Percentiles rank a stretch among this genome's conserved stretches.
These are phyloP conservation scores for Philypnodon macrostomus DNA, from an alignment of 2,797 vertebrate species.

Conservation along the genomic window DNA sequence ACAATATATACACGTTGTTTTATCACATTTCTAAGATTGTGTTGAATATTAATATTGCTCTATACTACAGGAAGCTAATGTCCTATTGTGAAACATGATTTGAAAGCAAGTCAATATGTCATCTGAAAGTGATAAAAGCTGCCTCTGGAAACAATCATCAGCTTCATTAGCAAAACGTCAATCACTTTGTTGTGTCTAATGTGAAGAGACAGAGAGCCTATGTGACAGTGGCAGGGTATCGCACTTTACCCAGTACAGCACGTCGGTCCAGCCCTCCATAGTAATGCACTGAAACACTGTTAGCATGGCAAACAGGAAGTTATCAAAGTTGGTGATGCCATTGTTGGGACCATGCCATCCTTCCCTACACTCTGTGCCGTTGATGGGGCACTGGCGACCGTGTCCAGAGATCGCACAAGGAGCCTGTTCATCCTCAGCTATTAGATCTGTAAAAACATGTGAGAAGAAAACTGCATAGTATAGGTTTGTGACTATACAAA, in stretches of 20 bases:
- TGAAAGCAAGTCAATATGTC: constrained; percentile 48
- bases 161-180: constrained; percentile 51
- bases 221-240: constrained; percentile 30
- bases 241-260: constrained; percentile 96
- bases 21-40: no score
- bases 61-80: constrained; percentile 17
- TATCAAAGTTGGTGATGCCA: constrained; percentile 98
- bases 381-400: constrained; percentile 89
- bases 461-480: no score
- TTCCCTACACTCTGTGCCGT: constrained; percentile 90
- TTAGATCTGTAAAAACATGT: constrained; percentile 65
- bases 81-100: constrained; percentile 19
- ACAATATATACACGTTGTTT: no score
- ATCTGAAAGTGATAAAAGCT: constrained; percentile 38
- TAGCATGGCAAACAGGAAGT: constrained; percentile 98
- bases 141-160: constrained; percentile 53
- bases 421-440: constrained; percentile 92
- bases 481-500: no score
- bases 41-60: no score
- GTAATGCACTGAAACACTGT: constrained; percentile 99
- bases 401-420: constrained; percentile 97
- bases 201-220: constrained; percentile 26
- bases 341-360: constrained; percentile 96
- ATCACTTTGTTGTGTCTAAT: constrained; percentile 36
- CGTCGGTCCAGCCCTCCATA: constrained; percentile 99